These are phyloP conservation scores for Diarsia mendica DNA, from an alignment of 2,888 invertebrate species.

Conservation along the genomic window DNA sequence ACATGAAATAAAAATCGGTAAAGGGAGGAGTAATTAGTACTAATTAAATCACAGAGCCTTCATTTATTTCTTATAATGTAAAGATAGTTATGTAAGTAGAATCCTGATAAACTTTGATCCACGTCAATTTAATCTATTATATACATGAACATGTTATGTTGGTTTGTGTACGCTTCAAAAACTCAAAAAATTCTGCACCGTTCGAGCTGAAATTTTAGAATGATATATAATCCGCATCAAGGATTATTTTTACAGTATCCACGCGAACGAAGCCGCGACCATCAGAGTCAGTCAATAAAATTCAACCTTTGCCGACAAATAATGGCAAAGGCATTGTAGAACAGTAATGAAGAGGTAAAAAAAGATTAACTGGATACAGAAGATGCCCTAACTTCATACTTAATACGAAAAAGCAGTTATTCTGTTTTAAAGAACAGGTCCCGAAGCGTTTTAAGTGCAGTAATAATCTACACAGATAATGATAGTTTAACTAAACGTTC, in stretches of 20 bases:
- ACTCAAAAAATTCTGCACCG: no score
- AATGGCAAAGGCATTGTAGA: neutral
- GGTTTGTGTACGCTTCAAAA: no score
- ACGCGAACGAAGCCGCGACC: no score
- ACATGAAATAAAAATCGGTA: neutral
- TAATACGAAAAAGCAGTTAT: conserved; percentile 36
- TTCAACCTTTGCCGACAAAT: neutral
- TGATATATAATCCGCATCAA: no score
- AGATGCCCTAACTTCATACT: conserved; percentile 25
- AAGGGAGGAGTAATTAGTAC: neutral
- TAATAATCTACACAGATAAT: conserved; percentile 69
- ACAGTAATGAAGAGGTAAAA: conserved; percentile 13
- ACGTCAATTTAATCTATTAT: no score
- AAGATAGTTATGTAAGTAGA: no score
- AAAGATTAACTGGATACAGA: neutral
- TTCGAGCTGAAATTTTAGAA: no score
- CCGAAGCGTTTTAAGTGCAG: conserved; percentile 67
- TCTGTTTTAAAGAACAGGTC: conserved; percentile 18
- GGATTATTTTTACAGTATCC: no score
- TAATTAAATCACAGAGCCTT: no score
- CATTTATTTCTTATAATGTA: no score
- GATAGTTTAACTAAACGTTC: conserved; percentile 51
- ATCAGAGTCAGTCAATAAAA: conserved; percentile 19
- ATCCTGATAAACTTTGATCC: no score
- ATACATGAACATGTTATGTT: no score